Percentiles rank a stretch among this genome's conserved stretches.
phyloP scores from a whole-genome alignment of 2,113 vertebrate species.

The Arizona elegans region DNA sequence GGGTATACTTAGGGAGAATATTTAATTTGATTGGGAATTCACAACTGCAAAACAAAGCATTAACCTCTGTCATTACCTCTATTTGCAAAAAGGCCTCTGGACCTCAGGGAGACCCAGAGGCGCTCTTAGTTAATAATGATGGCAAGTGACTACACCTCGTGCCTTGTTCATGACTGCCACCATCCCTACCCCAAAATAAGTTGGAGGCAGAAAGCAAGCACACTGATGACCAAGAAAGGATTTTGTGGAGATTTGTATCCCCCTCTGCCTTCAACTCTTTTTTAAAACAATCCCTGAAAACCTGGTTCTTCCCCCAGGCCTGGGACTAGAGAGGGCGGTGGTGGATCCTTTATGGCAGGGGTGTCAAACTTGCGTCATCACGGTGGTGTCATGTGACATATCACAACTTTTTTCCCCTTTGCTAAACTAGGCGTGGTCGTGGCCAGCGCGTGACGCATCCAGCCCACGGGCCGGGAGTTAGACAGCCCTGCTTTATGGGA shows the following conservation, averaged over 20 bases:
- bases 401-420: too few relatives aligned
- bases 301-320: not conserved
- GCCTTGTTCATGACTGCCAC: not conserved
- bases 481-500: not conserved
- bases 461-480: too few relatives aligned
- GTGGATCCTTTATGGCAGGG: not conserved
- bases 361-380: too few relatives aligned
- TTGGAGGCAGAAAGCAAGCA: not conserved
- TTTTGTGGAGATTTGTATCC: not conserved
- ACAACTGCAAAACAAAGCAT: not conserved
- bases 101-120: not conserved
- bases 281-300: not conserved
- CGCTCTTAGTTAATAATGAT: not conserved
- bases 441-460: too few relatives aligned
- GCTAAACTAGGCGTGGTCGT: too few relatives aligned
- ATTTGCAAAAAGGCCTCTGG: not conserved
- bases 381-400: too few relatives aligned
- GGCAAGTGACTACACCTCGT: not conserved
- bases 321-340: not conserved
- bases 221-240: not conserved
- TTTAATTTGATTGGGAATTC: not conserved
- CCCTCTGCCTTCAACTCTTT: not conserved
- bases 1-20: not conserved
- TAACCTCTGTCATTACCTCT: not conserved
- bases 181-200: not conserved